Evolutionary conservation across 2,113 vertebrate genomes (phyloP).

Genomic region (Bubo scandiacus): DNA sequence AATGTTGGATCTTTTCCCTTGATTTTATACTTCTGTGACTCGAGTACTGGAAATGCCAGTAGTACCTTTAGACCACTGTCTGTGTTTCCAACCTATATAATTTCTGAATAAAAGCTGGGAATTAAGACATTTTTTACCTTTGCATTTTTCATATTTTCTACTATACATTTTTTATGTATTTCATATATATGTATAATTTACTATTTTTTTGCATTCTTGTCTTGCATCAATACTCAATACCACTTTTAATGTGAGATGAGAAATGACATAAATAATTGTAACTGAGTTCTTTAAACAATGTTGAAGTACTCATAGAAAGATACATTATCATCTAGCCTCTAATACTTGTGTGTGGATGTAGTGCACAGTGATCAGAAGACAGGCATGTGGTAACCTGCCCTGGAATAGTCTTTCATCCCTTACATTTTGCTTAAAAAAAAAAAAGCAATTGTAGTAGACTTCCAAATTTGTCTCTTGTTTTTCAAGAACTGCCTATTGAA

Average conservation of each 20-base stretch:
- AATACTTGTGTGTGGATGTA: not conserved
- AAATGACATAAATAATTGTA: not conserved
- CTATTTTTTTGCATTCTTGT: not conserved
- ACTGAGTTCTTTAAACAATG: not conserved
- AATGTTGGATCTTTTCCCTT: not conserved
- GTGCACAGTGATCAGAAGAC: not conserved
- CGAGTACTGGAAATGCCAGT: not conserved
- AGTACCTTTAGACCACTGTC: not conserved
- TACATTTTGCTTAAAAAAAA: not conserved
- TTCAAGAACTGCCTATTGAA: not conserved
- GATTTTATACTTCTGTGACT: not conserved
- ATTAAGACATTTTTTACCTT: not conserved
- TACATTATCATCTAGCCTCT: not conserved
- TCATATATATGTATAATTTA: not conserved
- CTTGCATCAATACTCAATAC: not conserved
- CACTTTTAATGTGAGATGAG: not conserved
- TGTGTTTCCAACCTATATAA: not conserved
- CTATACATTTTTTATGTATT: not conserved
- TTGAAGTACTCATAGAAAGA: not conserved
- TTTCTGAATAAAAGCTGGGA: not conserved
- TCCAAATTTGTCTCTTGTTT: not conserved
- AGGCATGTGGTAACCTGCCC: not conserved
- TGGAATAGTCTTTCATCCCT: not conserved
- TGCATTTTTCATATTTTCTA: not conserved
- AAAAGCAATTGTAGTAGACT: not conserved